Evolutionary conservation across 2,888 invertebrate species (phyloP).

Genomic region (Oeneis ivallda): DNA sequence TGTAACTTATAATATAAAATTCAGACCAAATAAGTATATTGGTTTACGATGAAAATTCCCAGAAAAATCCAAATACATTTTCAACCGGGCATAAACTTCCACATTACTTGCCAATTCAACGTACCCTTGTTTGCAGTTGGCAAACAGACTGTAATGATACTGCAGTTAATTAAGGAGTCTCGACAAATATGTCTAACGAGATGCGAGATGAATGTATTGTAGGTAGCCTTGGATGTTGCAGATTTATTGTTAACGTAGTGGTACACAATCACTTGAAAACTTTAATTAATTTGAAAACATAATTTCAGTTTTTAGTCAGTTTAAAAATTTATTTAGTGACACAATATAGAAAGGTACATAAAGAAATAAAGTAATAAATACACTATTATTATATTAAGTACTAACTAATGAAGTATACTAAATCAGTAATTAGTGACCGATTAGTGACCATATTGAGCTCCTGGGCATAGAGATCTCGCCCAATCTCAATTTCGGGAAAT

Average conservation of each 20-base stretch:
- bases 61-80: neutral
- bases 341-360: too few relatives aligned
- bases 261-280: neutral
- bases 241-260: conserved; percentile 84
- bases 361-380: too few relatives aligned
- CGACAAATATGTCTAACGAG: conserved; percentile 56
- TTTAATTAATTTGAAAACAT: too few relatives aligned
- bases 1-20: neutral
- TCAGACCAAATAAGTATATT: too few relatives aligned
- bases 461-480: too few relatives aligned
- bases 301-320: neutral
- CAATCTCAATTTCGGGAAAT: too few relatives aligned
- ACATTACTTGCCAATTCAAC: conserved; percentile 5
- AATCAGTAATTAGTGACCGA: too few relatives aligned
- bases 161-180: conserved; percentile 63
- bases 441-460: too few relatives aligned
- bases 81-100: neutral
- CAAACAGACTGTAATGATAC: conserved; percentile 60
- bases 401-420: too few relatives aligned
- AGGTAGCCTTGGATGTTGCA: conserved; percentile 15
- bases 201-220: conserved; percentile 50
- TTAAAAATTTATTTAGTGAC: neutral
- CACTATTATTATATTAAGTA: too few relatives aligned
- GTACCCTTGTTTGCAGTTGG: conserved; percentile 47
- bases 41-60: neutral